phyloP scores from a whole-genome alignment of 2,797 vertebrate genomes.

The Hephaestus fuliginosus region DNA sequence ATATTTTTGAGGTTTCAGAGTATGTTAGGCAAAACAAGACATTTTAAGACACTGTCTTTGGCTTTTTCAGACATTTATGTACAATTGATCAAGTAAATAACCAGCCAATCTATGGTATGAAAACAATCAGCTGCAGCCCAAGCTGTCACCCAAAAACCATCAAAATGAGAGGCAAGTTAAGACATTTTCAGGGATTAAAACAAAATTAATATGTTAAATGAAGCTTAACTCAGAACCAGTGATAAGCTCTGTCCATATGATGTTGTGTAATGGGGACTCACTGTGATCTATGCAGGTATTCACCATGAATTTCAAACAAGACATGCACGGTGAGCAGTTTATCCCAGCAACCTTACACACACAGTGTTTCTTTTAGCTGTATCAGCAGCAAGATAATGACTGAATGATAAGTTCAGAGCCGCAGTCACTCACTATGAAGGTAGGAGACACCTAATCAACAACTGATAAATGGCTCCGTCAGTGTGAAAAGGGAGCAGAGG shows the following conservation, averaged over 20 bases:
- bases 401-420: slow-evolving; percentile 21
- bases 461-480: slow-evolving; percentile 60
- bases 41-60: background rate
- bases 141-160: background rate
- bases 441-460: slow-evolving; percentile 52
- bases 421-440: slow-evolving; percentile 2
- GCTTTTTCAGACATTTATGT: background rate
- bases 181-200: background rate
- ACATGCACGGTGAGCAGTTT: background rate
- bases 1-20: background rate
- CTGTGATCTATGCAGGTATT: background rate
- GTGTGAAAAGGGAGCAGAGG: slow-evolving; percentile 34
- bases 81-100: background rate
- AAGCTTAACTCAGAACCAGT: background rate
- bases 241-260: background rate
- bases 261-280: background rate
- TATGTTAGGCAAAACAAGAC: background rate
- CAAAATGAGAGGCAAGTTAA: background rate
- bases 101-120: background rate
- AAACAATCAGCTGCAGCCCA: background rate
- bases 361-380: background rate
- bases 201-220: background rate
- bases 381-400: slow-evolving; percentile 30
- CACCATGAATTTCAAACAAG: background rate
- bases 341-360: background rate